These are phyloP conservation scores for Calidris pygmaea DNA, from an alignment of 2,113 vertebrate genomes.

Conservation along the genomic window DNA sequence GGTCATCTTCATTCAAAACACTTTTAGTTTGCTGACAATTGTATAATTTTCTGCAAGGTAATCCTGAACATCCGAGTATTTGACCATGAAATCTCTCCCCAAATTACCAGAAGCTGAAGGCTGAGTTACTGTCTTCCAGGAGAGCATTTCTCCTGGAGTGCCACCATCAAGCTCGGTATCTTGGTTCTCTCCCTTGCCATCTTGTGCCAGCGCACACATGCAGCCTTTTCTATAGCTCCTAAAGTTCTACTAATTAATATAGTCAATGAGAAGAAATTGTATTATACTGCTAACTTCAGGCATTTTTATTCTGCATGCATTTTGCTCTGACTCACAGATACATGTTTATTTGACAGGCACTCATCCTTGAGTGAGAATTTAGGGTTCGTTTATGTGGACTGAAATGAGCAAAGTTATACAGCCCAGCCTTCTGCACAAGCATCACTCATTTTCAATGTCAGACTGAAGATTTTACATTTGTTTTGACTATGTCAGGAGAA, in stretches of 20 bases:
- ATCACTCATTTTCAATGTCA: slow-evolving; percentile 35
- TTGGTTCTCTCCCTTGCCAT: neutral
- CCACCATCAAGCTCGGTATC: fast-evolving
- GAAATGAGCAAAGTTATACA: slow-evolving; percentile 18
- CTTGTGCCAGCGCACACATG: neutral
- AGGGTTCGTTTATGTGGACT: slow-evolving; percentile 27
- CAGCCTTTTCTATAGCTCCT: neutral
- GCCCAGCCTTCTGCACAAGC: slow-evolving; percentile 38
- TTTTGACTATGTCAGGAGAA: slow-evolving; percentile 51
- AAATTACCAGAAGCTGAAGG: neutral
- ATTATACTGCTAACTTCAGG: neutral
- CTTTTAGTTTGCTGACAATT: neutral
- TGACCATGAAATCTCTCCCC: neutral
- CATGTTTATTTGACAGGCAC: slow-evolving; percentile 17
- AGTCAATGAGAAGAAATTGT: neutral
- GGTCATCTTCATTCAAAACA: neutral
- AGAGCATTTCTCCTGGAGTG: neutral
- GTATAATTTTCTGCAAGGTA: neutral
- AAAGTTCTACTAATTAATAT: neutral
- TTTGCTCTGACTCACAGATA: neutral
- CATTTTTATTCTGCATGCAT: neutral
- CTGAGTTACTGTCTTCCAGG: neutral
- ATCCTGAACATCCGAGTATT: neutral
- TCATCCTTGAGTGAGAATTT: neutral
- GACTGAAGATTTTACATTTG: slow-evolving; percentile 46